Evolutionary conservation across 2,113 vertebrate species (phyloP).

Genomic region (Chionis minor): DNA sequence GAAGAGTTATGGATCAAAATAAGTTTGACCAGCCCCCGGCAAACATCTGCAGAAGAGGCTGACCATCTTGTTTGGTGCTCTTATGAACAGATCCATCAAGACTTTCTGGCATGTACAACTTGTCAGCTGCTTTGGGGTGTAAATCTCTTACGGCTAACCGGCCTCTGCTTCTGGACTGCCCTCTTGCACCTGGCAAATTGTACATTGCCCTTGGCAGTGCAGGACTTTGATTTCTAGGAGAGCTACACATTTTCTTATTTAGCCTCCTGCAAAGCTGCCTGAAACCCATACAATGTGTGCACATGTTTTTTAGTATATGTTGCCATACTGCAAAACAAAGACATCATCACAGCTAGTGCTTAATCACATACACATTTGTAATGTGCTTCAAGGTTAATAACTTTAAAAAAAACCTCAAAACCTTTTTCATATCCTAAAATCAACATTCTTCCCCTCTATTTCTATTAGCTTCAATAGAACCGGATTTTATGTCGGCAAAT

Average conservation of each 20-base stretch:
- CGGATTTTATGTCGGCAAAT: not conserved
- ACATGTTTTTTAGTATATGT: not conserved
- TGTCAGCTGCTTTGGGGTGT: not conserved
- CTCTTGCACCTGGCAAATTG: not conserved
- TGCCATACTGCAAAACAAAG: fast-evolving
- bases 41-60: not conserved
- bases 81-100: conserved; percentile 5
- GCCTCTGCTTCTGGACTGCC: not conserved
- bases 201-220: not conserved
- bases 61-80: not conserved
- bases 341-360: not conserved
- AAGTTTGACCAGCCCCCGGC: not conserved
- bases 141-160: not conserved
- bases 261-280: not conserved
- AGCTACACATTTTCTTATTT: not conserved
- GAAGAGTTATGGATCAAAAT: not conserved
- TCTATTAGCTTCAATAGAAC: not conserved
- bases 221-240: not conserved
- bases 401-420: not conserved
- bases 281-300: not conserved
- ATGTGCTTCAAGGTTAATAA: not conserved
- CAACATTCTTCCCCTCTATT: not conserved
- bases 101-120: not conserved
- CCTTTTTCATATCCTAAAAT: not conserved
- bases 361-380: not conserved